Evolutionary conservation across 2,113 vertebrate species (phyloP), one percentile per base, ranked within the genome.

Genomic region (Todiramphus saurophagus): DNA sequence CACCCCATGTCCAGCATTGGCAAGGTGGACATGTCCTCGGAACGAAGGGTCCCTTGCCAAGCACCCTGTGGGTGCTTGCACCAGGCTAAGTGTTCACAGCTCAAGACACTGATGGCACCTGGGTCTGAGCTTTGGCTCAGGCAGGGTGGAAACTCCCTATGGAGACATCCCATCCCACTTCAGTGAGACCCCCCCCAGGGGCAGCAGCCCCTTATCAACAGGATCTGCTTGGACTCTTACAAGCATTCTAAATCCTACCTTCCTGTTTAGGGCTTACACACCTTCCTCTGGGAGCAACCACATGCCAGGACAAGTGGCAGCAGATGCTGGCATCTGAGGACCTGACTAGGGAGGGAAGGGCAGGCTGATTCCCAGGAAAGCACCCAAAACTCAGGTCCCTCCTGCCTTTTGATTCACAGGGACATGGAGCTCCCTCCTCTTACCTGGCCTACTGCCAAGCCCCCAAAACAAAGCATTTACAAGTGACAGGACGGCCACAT

Each of bases 1-100:
- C 14, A 41, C 21, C 19, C 9, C 7, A 3, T 59, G 37, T 31
- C 15, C 33, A 2, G 0, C 2, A 1, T 4, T 30, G 44, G 27
- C 39, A 72, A 60, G 56, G 27, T 16, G 5, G 69, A 72, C 1
- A 0, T 58, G 37, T 10, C 75, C 58, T 62, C 31, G 18, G 41
- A 89, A 48, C 35, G 0, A 1, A 58, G 19, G 55, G 23, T 46
- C 64, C 39, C 51, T 35, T 35, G 35, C 73, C 59, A 64, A 68
- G 77, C 39, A 50, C 39, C 20, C 59, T 2, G 5, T 4, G 2
- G 41, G 37, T 33, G 66, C 51, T 53, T 27, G 24, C 35, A 60
- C 30, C 4, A 11, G 48, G 63, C 39, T 83, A 63, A 90, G 63
- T 41, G 17, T 9, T 74, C 0, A 0, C 77, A 90, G 18, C 84